These are phyloP conservation scores for Tanytarsus gracilentus DNA, from an alignment of 2,888 invertebrate species.

Conservation along the genomic window DNA sequence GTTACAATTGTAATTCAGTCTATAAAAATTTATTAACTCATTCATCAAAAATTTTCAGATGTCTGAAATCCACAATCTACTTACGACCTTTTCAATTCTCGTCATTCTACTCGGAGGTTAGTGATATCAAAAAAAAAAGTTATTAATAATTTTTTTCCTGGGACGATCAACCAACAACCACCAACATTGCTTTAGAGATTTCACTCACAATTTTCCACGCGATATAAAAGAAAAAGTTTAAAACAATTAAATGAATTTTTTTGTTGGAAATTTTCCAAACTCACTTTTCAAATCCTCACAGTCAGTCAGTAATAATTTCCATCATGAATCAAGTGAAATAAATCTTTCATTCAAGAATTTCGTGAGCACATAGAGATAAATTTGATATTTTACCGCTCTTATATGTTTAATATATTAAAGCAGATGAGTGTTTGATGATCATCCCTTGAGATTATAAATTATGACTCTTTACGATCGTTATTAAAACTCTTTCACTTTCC, in stretches of 20 bases:
- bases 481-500: not conserved
- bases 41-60: not conserved
- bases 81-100: constrained; percentile 16
- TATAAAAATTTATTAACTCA: not conserved
- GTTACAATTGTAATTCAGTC: too few species aligned
- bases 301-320: not conserved
- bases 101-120: constrained; percentile 5
- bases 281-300: not conserved
- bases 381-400: too few species aligned
- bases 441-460: not conserved
- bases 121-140: too few species aligned
- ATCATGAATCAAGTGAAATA: not conserved
- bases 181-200: too few species aligned
- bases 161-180: too few species aligned
- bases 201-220: too few species aligned
- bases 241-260: too few species aligned
- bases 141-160: too few species aligned
- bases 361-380: too few species aligned
- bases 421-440: not conserved
- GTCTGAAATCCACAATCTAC: constrained; percentile 21
- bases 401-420: too few species aligned
- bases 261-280: constrained; percentile 1
- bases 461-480: not conserved
- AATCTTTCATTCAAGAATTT: not conserved
- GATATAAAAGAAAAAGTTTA: too few species aligned